Conservation (phyloP, 2,888 invertebrate species). For the Drosophila vallismaia region DNA sequence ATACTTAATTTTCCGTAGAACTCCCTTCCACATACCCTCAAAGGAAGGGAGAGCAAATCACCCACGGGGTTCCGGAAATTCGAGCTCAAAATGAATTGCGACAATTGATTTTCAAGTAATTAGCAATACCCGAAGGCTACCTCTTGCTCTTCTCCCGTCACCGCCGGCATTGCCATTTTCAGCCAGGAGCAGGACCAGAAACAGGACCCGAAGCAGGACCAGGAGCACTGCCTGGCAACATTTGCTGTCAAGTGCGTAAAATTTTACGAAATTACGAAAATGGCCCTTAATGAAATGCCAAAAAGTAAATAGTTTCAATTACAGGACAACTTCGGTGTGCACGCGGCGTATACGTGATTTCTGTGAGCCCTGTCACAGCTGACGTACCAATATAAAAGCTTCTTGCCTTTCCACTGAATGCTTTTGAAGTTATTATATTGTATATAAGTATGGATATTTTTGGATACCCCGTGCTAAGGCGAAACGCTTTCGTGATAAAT, state of each 20-base stretch:
- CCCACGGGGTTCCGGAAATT: conserved; percentile 18
- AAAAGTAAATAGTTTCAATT: conserved; percentile 76
- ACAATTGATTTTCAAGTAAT: conserved; percentile 77
- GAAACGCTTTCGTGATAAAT: conserved; percentile 53
- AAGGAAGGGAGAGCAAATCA: background rate
- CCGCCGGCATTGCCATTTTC: conserved; percentile 29
- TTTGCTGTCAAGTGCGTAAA: conserved; percentile 71
- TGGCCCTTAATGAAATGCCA: conserved; percentile 71
- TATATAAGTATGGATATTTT: conserved; percentile 5
- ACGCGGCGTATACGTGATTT: conserved; percentile 65
- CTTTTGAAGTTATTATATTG: conserved; percentile 36
- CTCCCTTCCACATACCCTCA: conserved; percentile 7
- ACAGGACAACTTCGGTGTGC: conserved; percentile 47
- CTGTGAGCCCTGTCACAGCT: conserved; percentile 24
- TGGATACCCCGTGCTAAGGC: conserved; percentile 12
- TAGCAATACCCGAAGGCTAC: conserved; percentile 59
- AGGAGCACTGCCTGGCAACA: conserved; percentile 54
- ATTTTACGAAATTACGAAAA: conserved; percentile 71
- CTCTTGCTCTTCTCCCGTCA: conserved; percentile 5
- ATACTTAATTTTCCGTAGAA: conserved; percentile 69
- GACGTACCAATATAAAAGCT: conserved; percentile 15
- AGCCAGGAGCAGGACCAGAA: conserved; percentile 1
- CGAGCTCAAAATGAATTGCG: conserved; percentile 67
- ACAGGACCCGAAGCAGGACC: background rate
- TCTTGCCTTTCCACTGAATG: conserved; percentile 2